Evolutionary conservation across 2,888 invertebrate genomes (phyloP), one percentile per base, ranked within the genome.

Genomic region (Apamea epomidion): DNA sequence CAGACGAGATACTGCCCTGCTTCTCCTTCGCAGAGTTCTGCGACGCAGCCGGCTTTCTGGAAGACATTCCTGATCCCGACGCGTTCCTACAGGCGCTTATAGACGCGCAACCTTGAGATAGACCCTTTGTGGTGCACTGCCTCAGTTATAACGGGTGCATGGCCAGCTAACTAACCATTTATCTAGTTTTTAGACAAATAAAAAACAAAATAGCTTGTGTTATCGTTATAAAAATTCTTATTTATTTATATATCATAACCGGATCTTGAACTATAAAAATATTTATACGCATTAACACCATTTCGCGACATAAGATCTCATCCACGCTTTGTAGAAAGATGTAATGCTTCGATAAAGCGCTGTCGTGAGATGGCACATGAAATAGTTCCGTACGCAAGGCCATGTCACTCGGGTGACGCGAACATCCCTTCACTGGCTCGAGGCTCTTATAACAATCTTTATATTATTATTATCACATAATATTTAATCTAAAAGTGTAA

Each of bases 11-110:
- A 91, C 97, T 99, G 90, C 99, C 99, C 18, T 99, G 99, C 96
- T 98, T 99, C 84, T 98, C 99, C 29, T 98, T 99, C 95, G 98
- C 97, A 14, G 99, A 99, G 97, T 99, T 99, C 97, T 99, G 98
- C 96, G 99, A 99, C 98, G 99, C 99, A 88, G 98, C 98, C 90
- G 99, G 99, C 97, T 95, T 98, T 87, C 97, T 98, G 87, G 97
- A 97, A 85, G 98, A 98, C 86, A 97, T 98, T 85, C 96, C 97
- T 48, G 97, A 97, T 87, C 98, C 98, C 68, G 98, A 98, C 86
- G 94, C 91, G 58, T 95, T 95, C 92, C 92, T 97, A 16, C 94
- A 92, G 78, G 88, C 91, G 4, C 84, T 94, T 14, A 73, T 97
- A n/a, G 92, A 94, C 74, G 95, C 93, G 73, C 94, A 94, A 83